A percentile compares a stretch with the other conserved stretches of the same genome.
Conservation (phyloP, 1,140 invertebrate species). For the Oedothorax gibbosus region DNA sequence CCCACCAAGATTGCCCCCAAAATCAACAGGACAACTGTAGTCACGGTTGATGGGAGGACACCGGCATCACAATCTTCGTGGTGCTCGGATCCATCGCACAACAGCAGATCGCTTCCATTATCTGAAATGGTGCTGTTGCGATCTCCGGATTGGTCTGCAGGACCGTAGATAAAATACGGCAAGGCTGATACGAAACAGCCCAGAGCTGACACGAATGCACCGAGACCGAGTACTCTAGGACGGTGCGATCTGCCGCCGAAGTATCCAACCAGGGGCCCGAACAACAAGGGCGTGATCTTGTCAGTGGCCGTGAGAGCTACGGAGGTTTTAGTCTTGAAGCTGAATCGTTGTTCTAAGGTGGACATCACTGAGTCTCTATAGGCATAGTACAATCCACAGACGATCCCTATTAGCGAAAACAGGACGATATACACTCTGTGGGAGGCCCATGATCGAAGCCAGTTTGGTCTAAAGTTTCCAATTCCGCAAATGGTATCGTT, state of each 20-base stretch:
- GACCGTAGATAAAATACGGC: conserved; percentile 78
- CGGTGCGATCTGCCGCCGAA: conserved; percentile 77
- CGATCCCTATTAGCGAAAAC: conserved; percentile 79
- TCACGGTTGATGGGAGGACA: not conserved
- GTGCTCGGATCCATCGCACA: not conserved
- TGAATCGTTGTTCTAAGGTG: conserved; percentile 84
- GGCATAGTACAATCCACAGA: conserved; percentile 79
- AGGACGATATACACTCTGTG: conserved; percentile 80
- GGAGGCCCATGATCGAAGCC: conserved; percentile 78
- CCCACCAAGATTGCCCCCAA: conserved; percentile 57
- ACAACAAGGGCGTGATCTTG: conserved; percentile 59
- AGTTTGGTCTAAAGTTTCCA: conserved; percentile 65
- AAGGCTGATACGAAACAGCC: conserved; percentile 77
- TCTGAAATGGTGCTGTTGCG: not conserved
- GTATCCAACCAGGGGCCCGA: conserved; percentile 73
- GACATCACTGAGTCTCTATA: conserved; percentile 83
- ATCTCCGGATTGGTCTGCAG: conserved; percentile 62
- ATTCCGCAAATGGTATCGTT: conserved; percentile 41
- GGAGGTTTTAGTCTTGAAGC: conserved; percentile 80
- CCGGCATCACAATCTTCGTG: not conserved
- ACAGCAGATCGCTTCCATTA: not conserved
- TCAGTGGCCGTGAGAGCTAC: conserved; percentile 70
- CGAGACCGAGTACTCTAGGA: conserved; percentile 78
- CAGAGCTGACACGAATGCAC: conserved; percentile 77
- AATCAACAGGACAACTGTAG: conserved; percentile 42